Evolutionary conservation across 2,113 vertebrate genomes (phyloP).

Genomic region (Upupa epops): DNA sequence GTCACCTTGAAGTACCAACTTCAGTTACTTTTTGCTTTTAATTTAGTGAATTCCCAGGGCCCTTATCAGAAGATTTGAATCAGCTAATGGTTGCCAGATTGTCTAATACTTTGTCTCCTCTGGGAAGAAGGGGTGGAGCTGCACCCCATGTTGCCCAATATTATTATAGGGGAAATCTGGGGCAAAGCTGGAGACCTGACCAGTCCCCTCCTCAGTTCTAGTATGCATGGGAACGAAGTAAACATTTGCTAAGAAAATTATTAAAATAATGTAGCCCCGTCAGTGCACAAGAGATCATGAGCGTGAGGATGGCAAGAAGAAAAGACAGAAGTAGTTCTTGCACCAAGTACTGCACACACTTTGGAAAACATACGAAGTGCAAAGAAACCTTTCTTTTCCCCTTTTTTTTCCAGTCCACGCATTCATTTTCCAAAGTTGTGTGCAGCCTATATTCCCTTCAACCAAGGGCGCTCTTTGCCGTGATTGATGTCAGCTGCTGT

Average conservation of each 20-base stretch:
- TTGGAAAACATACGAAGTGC: not conserved
- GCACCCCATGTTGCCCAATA: not conserved
- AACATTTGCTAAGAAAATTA: not conserved
- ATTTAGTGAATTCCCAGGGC: not conserved
- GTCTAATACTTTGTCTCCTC: not conserved
- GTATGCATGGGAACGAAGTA: not conserved
- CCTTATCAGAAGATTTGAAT: not conserved
- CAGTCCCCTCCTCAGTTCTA: not conserved
- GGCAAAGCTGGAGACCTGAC: not conserved
- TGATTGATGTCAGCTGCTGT: constrained; percentile 77
- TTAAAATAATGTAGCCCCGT: not conserved
- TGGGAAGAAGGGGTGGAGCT: not conserved
- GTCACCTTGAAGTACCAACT: not conserved
- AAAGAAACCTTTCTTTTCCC: not conserved
- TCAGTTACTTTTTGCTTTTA: not conserved
- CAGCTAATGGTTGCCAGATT: not conserved
- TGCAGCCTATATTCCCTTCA: constrained; percentile 17
- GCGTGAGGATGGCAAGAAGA: not conserved
- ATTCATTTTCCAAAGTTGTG: constrained; percentile 16
- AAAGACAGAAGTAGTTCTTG: not conserved
- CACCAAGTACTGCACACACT: not conserved
- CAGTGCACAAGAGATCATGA: not conserved
- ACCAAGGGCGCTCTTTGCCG: constrained; percentile 27
- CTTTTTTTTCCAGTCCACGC: not conserved
- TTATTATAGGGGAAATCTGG: not conserved